Evolutionary conservation across 2,113 vertebrate species (phyloP), one percentile per base, ranked within the genome.

Genomic region (Carassius auratus): DNA sequence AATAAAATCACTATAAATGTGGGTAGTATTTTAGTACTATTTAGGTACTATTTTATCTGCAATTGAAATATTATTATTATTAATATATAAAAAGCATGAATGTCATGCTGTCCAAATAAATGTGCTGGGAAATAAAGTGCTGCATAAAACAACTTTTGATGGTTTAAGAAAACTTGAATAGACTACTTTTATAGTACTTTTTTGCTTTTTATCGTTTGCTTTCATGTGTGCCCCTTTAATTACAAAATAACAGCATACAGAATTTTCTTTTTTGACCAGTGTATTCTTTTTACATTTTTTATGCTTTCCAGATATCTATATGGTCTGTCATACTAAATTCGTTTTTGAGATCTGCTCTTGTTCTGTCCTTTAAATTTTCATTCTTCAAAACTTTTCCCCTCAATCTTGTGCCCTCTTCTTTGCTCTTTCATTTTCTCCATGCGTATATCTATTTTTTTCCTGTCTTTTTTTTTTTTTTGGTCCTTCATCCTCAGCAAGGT

Each of bases 381-480:
- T 59, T 21, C 17, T 75, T 61, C 61, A 23, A 48, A 75, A 59
- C 52, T 57, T 74, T 21, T 48, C 26, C 45, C 26, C 48, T 33
- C 66, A 26, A n/a, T 59, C 64, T 48, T 62, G 36, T 85, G 64
- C 17, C 21, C 26, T 36, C 5, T 76, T 77, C 17, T 75, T 68
- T 81, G 55, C 52, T 61, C 9, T 9, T 71, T 74, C 15, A 21
- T 36, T 78, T 77, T 17, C n/a, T 42, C 19, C n/a, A 55, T n/a
- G 19, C 17, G 38, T 45, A 7, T 55, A 15, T 81, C 30, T 33
- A 21, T 50, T 33, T 59, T 57, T 59, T 59, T 0, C 55, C 36
- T 23, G 3, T 52, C 17, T 50, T 8, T 45, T 36, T 69, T 52
- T 86, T 81, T 79, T 69, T 52, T 86, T 81, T 79, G 23, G 52